A percentile compares a stretch with the other conserved stretches of the same genome.
phyloP scores from a whole-genome alignment of 2,113 vertebrate genomes.

The Urocitellus parryii region DNA sequence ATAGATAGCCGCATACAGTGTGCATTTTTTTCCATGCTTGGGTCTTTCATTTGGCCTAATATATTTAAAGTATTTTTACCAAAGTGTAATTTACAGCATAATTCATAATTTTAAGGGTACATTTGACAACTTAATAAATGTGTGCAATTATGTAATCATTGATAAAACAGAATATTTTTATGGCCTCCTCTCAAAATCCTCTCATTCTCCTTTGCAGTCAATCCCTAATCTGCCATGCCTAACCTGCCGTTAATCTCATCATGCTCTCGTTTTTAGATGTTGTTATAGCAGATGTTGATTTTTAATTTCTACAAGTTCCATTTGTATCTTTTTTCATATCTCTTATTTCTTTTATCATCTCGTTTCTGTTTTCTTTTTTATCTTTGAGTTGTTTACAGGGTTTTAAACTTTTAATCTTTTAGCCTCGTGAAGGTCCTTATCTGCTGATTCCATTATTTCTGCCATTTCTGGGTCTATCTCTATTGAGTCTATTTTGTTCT shows the following conservation, averaged over 20 bases:
- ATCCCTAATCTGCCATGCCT: not conserved
- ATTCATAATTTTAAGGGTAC: not conserved
- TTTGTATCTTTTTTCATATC: not conserved
- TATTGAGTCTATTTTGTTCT: not conserved
- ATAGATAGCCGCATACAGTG: too few species aligned
- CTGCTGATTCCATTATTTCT: not conserved
- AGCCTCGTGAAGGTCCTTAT: not conserved
- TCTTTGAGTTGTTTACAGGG: not conserved
- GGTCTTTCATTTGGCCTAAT: not conserved
- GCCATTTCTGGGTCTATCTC: not conserved
- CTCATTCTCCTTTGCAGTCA: not conserved
- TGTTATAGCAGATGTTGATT: not conserved
- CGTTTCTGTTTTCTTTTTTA: not conserved
- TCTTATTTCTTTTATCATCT: not conserved
- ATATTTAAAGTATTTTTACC: not conserved
- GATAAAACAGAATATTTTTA: not conserved
- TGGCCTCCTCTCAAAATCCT: not conserved
- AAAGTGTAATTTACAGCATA: not conserved
- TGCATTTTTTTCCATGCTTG: not conserved
- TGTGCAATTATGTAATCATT: not conserved
- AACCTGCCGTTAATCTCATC: not conserved
- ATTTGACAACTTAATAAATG: not conserved
- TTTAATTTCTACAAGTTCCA: not conserved
- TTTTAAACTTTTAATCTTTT: constrained; percentile 35
- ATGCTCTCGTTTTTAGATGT: not conserved